Evolutionary conservation across 2,888 invertebrate genomes (phyloP), one percentile per base, ranked within the genome.

Genomic region (Pasiphila rectangulata): DNA sequence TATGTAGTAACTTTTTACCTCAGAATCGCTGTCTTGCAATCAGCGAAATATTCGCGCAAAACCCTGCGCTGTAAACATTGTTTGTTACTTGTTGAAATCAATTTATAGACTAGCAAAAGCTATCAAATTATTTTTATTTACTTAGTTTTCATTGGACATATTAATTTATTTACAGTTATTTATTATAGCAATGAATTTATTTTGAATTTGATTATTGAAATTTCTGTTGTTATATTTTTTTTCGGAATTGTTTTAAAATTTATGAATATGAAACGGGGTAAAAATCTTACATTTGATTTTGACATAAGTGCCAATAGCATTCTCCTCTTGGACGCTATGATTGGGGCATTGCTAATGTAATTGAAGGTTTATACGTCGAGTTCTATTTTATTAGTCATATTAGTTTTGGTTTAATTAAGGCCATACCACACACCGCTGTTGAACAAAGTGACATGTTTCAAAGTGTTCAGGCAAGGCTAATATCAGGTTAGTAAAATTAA

Each of bases 1-100:
- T 72, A n/a, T n/a, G n/a, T n/a, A 72, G 73, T 70, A 82, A 79
- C 80, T 82, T 69, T 75, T 83, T 83, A 82, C 84, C 83, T 83
- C 82, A 75, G 68, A 70, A 56, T 70, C 66, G 66, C 63, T 68
- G 65, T 71, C 75, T 75, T 71, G 64, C 65, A 50, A 46, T 49
- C 42, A 50, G 41, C 48, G 25, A 52, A 45, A 39, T 40, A 46
- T 55, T 45, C 45, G 43, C 46, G 49, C 47, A 50, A 30, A 48
- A 54, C 13, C 38, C 35, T 27, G 49, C 51, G 51, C 53, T 55
- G 51, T 47, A 44, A 41, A 51, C 43, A 52, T 46, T 56, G 27
- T 44, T 51, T 48, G 30, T 42, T 39, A 43, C 43, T 41, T 32
- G 41, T 50, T 45, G 23, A 19, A 55, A 57, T 54, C 46, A 39